A percentile compares a stretch with the other conserved stretches of the same genome.
These are phyloP conservation scores for Echiichthys vipera DNA, from an alignment of 2,797 vertebrate genomes.

Conservation along the genomic window DNA sequence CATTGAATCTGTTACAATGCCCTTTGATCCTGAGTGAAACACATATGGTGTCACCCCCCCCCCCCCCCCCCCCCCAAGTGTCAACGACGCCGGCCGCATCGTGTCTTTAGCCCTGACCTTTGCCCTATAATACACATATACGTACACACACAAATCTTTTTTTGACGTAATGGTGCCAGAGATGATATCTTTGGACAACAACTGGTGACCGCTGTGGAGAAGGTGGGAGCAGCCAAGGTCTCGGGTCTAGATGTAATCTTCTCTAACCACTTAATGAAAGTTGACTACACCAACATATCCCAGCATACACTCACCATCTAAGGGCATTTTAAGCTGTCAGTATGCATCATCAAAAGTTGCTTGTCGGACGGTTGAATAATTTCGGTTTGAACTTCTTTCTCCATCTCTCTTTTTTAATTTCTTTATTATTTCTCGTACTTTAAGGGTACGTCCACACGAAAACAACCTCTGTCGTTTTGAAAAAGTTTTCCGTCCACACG, in stretches of 20 bases:
- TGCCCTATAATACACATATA: constrained; percentile 20
- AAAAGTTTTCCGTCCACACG: too few species aligned
- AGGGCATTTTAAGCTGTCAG: not conserved
- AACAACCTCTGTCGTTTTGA: too few species aligned
- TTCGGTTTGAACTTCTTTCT: not conserved
- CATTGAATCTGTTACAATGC: constrained; percentile 19
- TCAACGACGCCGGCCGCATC: constrained; percentile 32
- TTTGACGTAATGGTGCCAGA: constrained; percentile 57
- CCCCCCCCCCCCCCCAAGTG: not conserved
- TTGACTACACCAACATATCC: not conserved
- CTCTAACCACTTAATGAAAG: too few species aligned
- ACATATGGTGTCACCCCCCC: constrained; percentile 7
- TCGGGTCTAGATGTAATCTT: not conserved
- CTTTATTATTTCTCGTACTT: too few species aligned
- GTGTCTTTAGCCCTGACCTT: constrained; percentile 42
- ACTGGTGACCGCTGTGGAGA: constrained; percentile 26
- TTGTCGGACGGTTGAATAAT: not conserved
- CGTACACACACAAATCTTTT: constrained; percentile 37
- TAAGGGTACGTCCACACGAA: too few species aligned
- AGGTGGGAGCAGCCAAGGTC: constrained; percentile 1
- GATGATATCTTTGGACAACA: constrained; percentile 47
- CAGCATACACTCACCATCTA: not conserved
- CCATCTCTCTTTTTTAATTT: not conserved
- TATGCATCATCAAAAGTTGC: not conserved
- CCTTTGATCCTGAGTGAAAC: constrained; percentile 55